Percentiles rank a stretch among this genome's conserved stretches.
phyloP scores from a whole-genome alignment of 2,888 invertebrate genomes.

The Philonicus albiceps region DNA sequence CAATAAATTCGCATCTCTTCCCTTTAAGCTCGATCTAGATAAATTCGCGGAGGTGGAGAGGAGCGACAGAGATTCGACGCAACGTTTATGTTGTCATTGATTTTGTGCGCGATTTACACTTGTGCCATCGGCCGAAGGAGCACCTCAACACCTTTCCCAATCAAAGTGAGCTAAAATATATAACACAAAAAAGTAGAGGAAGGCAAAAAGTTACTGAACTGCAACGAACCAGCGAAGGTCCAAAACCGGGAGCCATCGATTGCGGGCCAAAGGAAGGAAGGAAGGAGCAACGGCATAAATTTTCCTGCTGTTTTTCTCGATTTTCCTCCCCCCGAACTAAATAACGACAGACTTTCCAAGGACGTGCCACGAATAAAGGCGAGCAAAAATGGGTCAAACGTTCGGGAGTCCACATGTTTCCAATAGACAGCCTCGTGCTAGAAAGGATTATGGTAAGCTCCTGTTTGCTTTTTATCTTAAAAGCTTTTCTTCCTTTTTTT shows the following conservation, averaged over 20 bases:
- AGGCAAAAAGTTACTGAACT: neutral
- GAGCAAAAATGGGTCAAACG: slow-evolving; percentile 50
- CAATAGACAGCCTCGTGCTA: slow-evolving; percentile 48
- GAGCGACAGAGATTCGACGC: neutral
- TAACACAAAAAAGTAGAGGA: neutral
- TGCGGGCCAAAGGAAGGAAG: neutral
- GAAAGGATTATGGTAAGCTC: slow-evolving; percentile 51
- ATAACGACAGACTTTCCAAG: slow-evolving; percentile 15
- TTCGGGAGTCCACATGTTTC: slow-evolving; percentile 51
- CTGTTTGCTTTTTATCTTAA: slow-evolving; percentile 20
- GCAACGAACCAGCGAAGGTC: neutral
- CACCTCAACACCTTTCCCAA: neutral
- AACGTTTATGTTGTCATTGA: neutral
- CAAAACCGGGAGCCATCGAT: neutral
- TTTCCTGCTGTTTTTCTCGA: slow-evolving; percentile 10
- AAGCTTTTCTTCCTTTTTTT: slow-evolving; percentile 21
- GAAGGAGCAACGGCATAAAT: neutral
- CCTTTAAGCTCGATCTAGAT: neutral
- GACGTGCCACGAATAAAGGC: slow-evolving; percentile 34
- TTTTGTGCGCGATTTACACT: neutral
- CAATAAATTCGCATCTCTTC: neutral
- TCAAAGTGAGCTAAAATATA: neutral
- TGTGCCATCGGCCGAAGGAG: neutral
- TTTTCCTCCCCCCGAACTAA: slow-evolving; percentile 9
- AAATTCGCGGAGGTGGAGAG: neutral